These are phyloP conservation scores for Gonocerus acuteangulatus DNA, from an alignment of 2,888 invertebrate species.

Conservation along the genomic window DNA sequence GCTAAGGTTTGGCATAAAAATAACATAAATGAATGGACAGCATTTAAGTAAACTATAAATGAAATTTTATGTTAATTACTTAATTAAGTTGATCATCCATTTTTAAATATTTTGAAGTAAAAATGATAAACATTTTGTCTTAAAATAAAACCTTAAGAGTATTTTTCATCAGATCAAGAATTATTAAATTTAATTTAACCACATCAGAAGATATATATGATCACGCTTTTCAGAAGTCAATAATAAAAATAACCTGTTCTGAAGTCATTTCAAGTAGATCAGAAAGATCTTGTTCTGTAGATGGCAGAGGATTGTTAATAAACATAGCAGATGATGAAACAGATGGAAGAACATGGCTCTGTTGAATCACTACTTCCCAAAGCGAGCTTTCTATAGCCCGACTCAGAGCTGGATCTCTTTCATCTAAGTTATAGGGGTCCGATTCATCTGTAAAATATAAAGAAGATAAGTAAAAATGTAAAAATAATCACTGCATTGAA, in stretches of 20 bases:
- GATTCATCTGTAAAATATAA: slow-evolving; percentile 43
- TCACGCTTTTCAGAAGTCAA: no score
- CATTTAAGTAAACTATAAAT: no score
- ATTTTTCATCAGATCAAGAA: no score
- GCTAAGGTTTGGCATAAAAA: no score
- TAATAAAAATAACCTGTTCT: slow-evolving; percentile 18
- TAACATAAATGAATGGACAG: no score
- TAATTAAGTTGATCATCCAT: no score
- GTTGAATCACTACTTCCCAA: slow-evolving; percentile 82
- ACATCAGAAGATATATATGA: no score
- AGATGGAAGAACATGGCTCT: slow-evolving; percentile 62
- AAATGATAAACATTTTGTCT: no score
- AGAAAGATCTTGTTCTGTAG: slow-evolving; percentile 60
- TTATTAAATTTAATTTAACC: no score
- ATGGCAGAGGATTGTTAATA: slow-evolving; percentile 58
- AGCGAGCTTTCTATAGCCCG: slow-evolving; percentile 81
- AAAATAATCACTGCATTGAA: neutral
- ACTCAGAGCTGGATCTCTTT: slow-evolving; percentile 67
- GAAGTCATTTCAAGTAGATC: slow-evolving; percentile 50
- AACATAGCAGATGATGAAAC: slow-evolving; percentile 66
- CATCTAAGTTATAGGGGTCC: slow-evolving; percentile 82
- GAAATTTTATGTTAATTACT: no score
- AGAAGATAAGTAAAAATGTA: neutral
- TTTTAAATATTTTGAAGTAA: no score
- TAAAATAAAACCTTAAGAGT: no score